Evolutionary conservation across 2,888 invertebrate species (phyloP).

Genomic region (Graphium colonna): DNA sequence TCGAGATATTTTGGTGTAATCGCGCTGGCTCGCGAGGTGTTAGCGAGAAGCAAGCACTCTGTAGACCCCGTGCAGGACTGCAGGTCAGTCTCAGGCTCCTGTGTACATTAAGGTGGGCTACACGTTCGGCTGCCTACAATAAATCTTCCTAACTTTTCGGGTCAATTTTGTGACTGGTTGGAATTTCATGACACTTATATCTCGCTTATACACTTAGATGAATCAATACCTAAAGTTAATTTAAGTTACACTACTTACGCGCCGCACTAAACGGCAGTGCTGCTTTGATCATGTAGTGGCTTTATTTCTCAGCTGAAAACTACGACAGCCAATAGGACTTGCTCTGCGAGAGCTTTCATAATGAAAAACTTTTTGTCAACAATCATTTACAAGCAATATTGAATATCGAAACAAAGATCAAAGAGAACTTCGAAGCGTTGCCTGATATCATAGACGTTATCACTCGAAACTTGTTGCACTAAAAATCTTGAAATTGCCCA

Average conservation of each 20-base stretch:
- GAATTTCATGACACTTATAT: slow-evolving; percentile 25
- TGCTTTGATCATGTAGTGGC: slow-evolving; percentile 14
- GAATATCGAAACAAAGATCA: slow-evolving; percentile 11
- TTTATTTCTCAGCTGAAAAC: slow-evolving; percentile 24
- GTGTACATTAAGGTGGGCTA: too few species aligned
- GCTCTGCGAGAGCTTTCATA: slow-evolving; percentile 25
- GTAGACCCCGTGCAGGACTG: too few species aligned
- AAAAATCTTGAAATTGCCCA: not conserved
- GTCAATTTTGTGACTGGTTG: slow-evolving; percentile 25
- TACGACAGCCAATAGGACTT: slow-evolving; percentile 24
- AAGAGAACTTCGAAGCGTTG: slow-evolving; percentile 14
- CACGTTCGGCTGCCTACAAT: slow-evolving; percentile 22
- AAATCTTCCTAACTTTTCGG: slow-evolving; percentile 22
- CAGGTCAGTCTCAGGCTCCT: too few species aligned
- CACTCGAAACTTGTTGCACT: slow-evolving; percentile 2
- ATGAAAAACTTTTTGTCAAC: slow-evolving; percentile 23
- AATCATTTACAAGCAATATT: slow-evolving; percentile 23
- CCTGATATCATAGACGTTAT: slow-evolving; percentile 16
- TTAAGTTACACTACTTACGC: slow-evolving; percentile 26
- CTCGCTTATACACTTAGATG: slow-evolving; percentile 22
- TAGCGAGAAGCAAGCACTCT: too few species aligned
- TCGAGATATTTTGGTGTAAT: too few species aligned
- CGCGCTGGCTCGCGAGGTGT: too few species aligned
- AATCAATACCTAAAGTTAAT: slow-evolving; percentile 20
- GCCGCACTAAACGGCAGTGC: slow-evolving; percentile 22